Evolutionary conservation across 2,888 invertebrate species (phyloP), one percentile per base, ranked within the genome.

Genomic region (Apomyelois bistriatella): DNA sequence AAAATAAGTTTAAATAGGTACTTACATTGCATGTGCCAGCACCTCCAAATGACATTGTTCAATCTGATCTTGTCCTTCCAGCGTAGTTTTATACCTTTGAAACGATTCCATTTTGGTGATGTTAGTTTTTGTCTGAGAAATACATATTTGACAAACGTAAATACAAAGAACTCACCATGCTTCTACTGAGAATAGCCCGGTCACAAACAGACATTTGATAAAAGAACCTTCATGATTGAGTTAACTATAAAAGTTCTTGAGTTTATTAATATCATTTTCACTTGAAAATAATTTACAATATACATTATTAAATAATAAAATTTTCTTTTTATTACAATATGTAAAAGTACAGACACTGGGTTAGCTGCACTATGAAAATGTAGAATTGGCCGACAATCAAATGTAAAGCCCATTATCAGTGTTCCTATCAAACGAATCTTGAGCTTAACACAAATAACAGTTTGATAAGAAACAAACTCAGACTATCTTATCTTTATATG

Each of bases 21-120:
- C 94, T 94, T 88, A 97, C 97, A 99, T 86, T 99, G 99, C 96
- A 99, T 97, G 86, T 99, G 98, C 98, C 99, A 99, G 83, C 99
- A 99, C 81, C 99, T 93, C 99, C 99, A 99, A 76, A 99, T 99
- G 68, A 99, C 98, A 90, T 99, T 99, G 93, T 99, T 99, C 72
- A 99, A 91, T 67, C 99, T 94, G 76, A 99, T 99, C 91, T 99
- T 98, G 92, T 99, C 99, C 89, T 99, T 99, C 96, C 99, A 98
- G 72, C 97, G 93, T 60, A 99, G 91, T 73, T 98, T 95, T 74
- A 99, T 95, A 62, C 99, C 99, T 91, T 99, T 98, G 93, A 99
- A 99, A 76, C 98, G 95, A 91, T 99, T 99, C 99, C 99, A 99
- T 93, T 99, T 99, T 60, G 99, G 99, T 61, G 99, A 99, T 56